Evolutionary conservation across 1,140 invertebrate genomes (phyloP).

Genomic region (Nasonia longicornis): DNA sequence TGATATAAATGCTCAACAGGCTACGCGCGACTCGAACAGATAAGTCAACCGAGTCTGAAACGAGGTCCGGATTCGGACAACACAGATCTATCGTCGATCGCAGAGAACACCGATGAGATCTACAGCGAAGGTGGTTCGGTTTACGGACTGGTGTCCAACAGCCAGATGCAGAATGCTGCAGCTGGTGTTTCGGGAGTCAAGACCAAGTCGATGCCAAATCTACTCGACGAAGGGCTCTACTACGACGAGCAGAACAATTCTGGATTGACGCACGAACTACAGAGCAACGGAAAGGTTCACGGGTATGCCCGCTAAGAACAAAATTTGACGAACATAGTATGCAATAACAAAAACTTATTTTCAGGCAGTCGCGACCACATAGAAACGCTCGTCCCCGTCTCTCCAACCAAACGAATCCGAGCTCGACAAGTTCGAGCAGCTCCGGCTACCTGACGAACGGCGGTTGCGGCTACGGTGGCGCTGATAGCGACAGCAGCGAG

Average conservation of each 20-base stretch:
- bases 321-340: background rate
- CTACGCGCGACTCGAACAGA: constrained; percentile 67
- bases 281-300: constrained; percentile 1
- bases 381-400: background rate
- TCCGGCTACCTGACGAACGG: constrained; percentile 72
- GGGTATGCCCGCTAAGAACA: too few species aligned
- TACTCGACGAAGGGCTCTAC: constrained; percentile 40
- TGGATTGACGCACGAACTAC: constrained; percentile 26
- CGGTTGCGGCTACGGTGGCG: constrained; percentile 72
- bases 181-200: background rate
- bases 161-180: background rate
- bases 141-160: background rate
- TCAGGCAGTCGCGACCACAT: background rate
- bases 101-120: constrained; percentile 43
- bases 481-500: constrained; percentile 71
- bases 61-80: constrained; percentile 8
- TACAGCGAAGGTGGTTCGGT: constrained; percentile 32
- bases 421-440: constrained; percentile 70
- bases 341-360: background rate
- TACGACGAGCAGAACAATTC: constrained; percentile 23
- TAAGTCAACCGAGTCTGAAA: constrained; percentile 28
- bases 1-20: constrained; percentile 57
- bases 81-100: constrained; percentile 39
- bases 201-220: constrained; percentile 42
- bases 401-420: constrained; percentile 36